These are phyloP conservation scores for Laticauda colubrina DNA, from an alignment of 2,113 vertebrate genomes.

Conservation along the genomic window DNA sequence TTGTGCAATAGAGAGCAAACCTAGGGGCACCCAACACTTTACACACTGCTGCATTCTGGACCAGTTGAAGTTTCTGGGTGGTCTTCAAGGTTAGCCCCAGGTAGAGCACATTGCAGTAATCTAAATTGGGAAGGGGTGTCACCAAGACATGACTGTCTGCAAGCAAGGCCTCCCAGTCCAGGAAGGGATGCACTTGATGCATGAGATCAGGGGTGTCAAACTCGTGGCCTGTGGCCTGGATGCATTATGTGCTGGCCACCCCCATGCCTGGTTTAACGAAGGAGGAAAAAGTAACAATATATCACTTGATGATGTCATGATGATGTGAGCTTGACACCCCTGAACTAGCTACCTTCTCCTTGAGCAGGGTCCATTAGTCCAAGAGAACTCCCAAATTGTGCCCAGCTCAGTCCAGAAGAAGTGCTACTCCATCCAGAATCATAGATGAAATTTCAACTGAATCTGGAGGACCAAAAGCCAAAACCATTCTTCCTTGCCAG, in stretches of 20 bases:
- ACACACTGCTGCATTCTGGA: not conserved
- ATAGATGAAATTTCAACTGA: not conserved
- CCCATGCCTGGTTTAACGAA: no score
- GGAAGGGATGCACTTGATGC: not conserved
- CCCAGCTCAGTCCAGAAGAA: not conserved
- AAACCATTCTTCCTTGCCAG: not conserved
- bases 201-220: not conserved
- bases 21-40: not conserved
- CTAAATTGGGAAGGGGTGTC: not conserved
- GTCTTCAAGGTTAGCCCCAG: not conserved
- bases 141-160: not conserved
- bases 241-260: no score
- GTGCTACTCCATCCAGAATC: not conserved
- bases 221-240: no score
- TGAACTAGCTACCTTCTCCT: not conserved
- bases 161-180: not conserved
- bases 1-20: not conserved
- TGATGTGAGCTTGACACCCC: no score
- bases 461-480: not conserved
- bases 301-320: no score
- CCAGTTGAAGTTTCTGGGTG: not conserved
- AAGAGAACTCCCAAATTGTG: not conserved
- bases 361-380: not conserved
- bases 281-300: no score
- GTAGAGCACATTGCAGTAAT: not conserved